Evolutionary conservation across 1,140 invertebrate genomes (phyloP).

Genomic region (Pseudachorutes palmiensis): DNA sequence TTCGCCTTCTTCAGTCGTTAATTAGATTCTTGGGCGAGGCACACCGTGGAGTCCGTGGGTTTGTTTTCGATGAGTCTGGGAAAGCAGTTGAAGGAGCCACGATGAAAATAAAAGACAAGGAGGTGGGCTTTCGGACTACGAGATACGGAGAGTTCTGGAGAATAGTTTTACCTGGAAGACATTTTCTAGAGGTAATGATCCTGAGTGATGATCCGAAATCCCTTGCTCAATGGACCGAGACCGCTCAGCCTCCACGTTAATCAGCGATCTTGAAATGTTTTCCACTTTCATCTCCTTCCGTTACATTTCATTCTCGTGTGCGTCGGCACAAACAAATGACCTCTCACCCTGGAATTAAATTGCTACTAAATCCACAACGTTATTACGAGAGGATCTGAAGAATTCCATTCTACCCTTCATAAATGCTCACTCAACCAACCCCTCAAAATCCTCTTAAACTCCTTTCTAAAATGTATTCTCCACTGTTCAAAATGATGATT

Average conservation of each 20-base stretch:
- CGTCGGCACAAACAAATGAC: too few species aligned
- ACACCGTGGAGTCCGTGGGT: conserved; percentile 73
- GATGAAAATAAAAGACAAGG: conserved; percentile 72
- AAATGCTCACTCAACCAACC: too few species aligned
- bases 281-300: too few species aligned
- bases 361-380: too few species aligned
- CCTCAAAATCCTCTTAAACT: too few species aligned
- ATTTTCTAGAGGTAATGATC: conserved; percentile 70
- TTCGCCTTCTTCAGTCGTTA: conserved; percentile 59
- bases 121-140: conserved; percentile 79
- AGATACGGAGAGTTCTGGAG: conserved; percentile 91
- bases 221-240: too few species aligned
- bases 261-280: too few species aligned
- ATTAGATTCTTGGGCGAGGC: conserved; percentile 80
- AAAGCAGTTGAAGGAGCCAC: conserved; percentile 73
- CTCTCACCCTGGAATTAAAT: too few species aligned
- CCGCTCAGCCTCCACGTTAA: too few species aligned
- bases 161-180: conserved; percentile 71
- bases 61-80: conserved; percentile 70
- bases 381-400: too few species aligned
- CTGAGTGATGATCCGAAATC: neutral
- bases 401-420: too few species aligned
- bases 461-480: neutral
- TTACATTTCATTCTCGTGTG: too few species aligned
- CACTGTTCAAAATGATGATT: neutral